phyloP scores from a whole-genome alignment of 2,888 invertebrate species.

The Mystacides longicornis region DNA sequence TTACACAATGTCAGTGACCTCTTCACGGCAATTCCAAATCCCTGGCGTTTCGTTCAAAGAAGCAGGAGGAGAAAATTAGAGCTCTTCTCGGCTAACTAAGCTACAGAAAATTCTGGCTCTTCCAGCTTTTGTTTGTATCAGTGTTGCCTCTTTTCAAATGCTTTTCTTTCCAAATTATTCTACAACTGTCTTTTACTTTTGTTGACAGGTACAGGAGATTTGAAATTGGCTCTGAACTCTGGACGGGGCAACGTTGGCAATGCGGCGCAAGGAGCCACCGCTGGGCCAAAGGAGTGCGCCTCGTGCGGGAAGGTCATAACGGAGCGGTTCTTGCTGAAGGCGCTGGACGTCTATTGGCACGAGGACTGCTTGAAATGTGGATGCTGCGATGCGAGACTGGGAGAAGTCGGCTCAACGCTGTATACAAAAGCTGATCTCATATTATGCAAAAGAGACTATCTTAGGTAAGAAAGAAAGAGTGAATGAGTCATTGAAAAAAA shows the following conservation, averaged over 20 bases:
- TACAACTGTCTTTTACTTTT: background rate
- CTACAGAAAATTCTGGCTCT: too few species aligned
- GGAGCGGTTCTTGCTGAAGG: slow-evolving; percentile 74
- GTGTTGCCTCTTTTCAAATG: too few species aligned
- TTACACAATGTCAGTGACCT: too few species aligned
- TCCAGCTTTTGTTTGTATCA: too few species aligned
- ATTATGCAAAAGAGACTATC: slow-evolving; percentile 85
- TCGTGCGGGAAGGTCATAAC: slow-evolving; percentile 82
- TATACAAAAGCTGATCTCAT: slow-evolving; percentile 88
- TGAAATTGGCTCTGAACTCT: slow-evolving; percentile 31
- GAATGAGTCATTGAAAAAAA: background rate
- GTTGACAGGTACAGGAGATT: slow-evolving; percentile 23
- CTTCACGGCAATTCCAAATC: too few species aligned
- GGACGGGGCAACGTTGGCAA: slow-evolving; percentile 29
- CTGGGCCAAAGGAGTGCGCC: slow-evolving; percentile 62
- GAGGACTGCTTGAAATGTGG: slow-evolving; percentile 90
- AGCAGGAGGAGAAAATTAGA: too few species aligned
- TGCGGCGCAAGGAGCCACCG: slow-evolving; percentile 36
- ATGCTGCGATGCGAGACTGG: slow-evolving; percentile 88
- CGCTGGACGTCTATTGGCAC: slow-evolving; percentile 88
- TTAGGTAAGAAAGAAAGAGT: slow-evolving; percentile 58
- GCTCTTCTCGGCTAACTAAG: too few species aligned
- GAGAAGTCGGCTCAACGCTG: slow-evolving; percentile 85
- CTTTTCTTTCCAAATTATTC: too few species aligned
- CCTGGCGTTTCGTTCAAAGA: too few species aligned